Evolutionary conservation across 1,140 invertebrate genomes (phyloP).

Genomic region (Apolygus lucorum): DNA sequence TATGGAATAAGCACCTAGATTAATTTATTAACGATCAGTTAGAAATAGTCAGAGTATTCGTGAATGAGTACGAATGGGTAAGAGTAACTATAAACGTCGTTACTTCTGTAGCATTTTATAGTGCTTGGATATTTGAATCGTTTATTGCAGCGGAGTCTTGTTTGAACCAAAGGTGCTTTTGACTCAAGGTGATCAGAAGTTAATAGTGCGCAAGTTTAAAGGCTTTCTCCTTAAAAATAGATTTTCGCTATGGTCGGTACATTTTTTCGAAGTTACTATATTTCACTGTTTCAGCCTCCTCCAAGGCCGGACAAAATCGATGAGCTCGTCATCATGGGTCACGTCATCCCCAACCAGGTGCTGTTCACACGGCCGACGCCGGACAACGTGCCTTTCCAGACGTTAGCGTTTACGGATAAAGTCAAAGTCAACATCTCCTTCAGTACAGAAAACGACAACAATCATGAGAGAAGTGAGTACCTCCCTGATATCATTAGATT

Average conservation of each 20-base stretch:
- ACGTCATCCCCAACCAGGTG: constrained; percentile 77
- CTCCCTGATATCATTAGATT: too few relatives aligned
- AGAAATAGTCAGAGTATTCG: too few relatives aligned
- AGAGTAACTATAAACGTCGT: too few relatives aligned
- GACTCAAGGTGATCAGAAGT: constrained; percentile 11
- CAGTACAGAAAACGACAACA: constrained; percentile 50
- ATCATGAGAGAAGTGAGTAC: constrained; percentile 46
- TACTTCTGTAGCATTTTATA: too few relatives aligned
- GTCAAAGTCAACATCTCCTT: constrained; percentile 72
- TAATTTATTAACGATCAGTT: too few relatives aligned
- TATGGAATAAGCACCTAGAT: too few relatives aligned
- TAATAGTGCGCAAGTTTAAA: neutral
- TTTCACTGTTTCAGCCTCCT: constrained; percentile 44
- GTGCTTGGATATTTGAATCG: too few relatives aligned
- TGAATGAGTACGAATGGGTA: too few relatives aligned
- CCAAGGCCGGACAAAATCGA: constrained; percentile 62
- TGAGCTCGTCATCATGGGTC: constrained; percentile 75
- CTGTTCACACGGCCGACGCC: constrained; percentile 74
- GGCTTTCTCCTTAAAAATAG: too few relatives aligned
- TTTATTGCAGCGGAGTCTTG: too few relatives aligned
- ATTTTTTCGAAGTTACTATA: constrained; percentile 20
- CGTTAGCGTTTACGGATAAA: constrained; percentile 69
- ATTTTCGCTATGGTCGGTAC: too few relatives aligned
- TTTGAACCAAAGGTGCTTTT: too few relatives aligned
- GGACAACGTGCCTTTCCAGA: constrained; percentile 59